Percentiles rank a stretch among this genome's conserved stretches.
Evolutionary conservation across 2,888 invertebrate species (phyloP).

Genomic region (Drosophila histrio): DNA sequence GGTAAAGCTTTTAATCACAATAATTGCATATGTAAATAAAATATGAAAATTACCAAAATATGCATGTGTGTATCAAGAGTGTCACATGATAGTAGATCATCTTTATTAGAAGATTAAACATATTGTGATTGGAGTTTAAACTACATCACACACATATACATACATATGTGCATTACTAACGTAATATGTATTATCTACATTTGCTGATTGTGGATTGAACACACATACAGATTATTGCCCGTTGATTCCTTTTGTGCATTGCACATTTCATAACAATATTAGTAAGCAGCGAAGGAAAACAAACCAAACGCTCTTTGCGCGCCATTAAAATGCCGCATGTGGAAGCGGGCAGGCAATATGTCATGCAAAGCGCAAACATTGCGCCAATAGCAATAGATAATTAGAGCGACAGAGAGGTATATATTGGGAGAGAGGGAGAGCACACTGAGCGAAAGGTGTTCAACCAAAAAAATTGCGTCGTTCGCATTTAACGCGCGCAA

Average conservation of each 20-base stretch:
- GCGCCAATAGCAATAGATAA: constrained; percentile 40
- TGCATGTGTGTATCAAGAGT: not conserved
- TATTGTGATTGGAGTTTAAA: not conserved
- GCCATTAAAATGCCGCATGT: constrained; percentile 42
- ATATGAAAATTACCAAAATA: no score
- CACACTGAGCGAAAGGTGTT: constrained; percentile 35
- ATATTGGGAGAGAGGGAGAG: constrained; percentile 1
- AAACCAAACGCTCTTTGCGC: constrained; percentile 31
- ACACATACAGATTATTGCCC: not conserved
- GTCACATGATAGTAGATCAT: not conserved
- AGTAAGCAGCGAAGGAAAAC: constrained; percentile 15
- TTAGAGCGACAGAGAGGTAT: constrained; percentile 21
- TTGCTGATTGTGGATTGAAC: not conserved
- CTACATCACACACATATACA: not conserved
- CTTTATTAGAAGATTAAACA: not conserved
- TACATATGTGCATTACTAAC: no score
- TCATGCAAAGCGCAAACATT: constrained; percentile 26
- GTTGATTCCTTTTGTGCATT: constrained; percentile 11
- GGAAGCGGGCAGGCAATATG: constrained; percentile 42
- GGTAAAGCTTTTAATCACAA: no score
- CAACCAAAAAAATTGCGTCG: constrained; percentile 70
- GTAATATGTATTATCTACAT: not conserved
- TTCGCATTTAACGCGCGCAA: constrained; percentile 60
- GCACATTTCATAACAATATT: constrained; percentile 34
- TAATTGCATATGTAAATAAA: no score